These are phyloP conservation scores for Moxostoma hubbsi DNA, from an alignment of 2,797 vertebrate species.

Conservation along the genomic window DNA sequence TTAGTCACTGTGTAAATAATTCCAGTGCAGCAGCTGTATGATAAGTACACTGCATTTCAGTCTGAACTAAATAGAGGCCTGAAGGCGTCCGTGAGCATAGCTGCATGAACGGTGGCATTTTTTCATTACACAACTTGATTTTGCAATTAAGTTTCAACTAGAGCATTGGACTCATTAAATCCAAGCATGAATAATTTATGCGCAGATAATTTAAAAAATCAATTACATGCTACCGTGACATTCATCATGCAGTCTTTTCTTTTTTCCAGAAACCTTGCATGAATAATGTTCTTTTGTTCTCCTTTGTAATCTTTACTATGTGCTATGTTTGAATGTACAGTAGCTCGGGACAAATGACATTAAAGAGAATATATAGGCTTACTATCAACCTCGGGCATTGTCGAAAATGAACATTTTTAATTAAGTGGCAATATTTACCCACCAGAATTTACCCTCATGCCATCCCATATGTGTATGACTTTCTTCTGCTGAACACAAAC, in stretches of 20 bases:
- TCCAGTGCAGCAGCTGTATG: conserved; percentile 9
- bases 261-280: not conserved
- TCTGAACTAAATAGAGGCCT: conserved; percentile 6
- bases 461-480: no score
- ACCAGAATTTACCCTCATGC: no score
- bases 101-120: conserved; percentile 12
- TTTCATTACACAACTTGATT: conserved; percentile 42
- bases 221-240: conserved; percentile 15
- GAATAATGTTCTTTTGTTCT: conserved; percentile 28
- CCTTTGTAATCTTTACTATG: conserved; percentile 12
- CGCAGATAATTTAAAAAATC: conserved; percentile 12
- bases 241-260: conserved; percentile 9
- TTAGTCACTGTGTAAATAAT: conserved; percentile 25
- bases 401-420: no score
- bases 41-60: not conserved
- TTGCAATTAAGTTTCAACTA: conserved; percentile 42
- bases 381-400: no score
- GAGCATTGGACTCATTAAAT: conserved; percentile 42
- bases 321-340: conserved; percentile 1
- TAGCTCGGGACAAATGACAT: not conserved
- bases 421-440: no score
- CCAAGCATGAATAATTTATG: conserved; percentile 42
- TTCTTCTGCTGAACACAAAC: no score
- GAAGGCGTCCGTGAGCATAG: conserved; percentile 31
- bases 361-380: not conserved